phyloP scores from a whole-genome alignment of 2,888 invertebrate species.

The Nephrotoma flavescens region DNA sequence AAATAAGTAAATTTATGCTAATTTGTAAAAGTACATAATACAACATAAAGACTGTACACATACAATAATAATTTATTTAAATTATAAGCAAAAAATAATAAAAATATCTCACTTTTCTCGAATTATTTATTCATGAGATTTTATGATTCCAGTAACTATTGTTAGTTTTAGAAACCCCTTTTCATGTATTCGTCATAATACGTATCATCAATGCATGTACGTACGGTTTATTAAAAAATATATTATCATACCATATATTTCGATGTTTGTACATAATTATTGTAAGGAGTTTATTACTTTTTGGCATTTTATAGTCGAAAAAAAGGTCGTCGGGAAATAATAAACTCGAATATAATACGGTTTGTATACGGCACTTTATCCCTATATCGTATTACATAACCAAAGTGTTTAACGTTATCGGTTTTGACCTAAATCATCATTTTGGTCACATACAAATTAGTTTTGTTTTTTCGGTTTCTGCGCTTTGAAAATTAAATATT shows the following conservation, averaged over 20 bases:
- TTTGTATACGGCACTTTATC: too few relatives aligned
- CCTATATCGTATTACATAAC: not conserved
- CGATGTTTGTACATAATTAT: not conserved
- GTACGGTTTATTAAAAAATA: too few relatives aligned
- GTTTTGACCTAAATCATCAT: not conserved
- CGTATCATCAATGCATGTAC: not conserved
- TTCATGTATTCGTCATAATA: not conserved
- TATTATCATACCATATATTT: not conserved
- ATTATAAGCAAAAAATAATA: not conserved
- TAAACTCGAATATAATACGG: too few relatives aligned
- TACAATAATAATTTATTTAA: not conserved
- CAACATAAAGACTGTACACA: not conserved
- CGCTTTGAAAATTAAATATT: not conserved
- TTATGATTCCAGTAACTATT: not conserved
- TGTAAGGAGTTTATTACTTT: not conserved
- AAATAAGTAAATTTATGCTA: not conserved
- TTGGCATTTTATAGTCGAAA: not conserved
- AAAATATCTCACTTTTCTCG: not conserved
- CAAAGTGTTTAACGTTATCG: not conserved
- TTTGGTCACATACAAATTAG: not conserved
- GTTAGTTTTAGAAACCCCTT: not conserved
- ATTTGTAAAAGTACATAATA: not conserved
- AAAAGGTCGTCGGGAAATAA: not conserved
- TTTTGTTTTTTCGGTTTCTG: not conserved
- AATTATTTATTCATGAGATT: not conserved